These are phyloP conservation scores for Epinephelus awoara DNA, from an alignment of 2,797 vertebrate genomes.

Conservation along the genomic window DNA sequence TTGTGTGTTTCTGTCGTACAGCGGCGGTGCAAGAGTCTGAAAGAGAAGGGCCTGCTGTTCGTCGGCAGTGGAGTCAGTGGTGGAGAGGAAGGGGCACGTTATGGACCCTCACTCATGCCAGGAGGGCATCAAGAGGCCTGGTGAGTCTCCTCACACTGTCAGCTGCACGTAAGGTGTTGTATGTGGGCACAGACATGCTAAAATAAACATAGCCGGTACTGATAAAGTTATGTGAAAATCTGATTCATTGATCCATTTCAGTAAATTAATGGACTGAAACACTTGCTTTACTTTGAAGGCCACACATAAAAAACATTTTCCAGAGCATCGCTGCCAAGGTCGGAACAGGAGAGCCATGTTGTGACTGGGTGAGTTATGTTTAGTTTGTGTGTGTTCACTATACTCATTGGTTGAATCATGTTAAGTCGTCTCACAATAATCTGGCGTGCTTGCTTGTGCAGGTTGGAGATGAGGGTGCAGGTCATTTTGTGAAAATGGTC, in stretches of 20 bases:
- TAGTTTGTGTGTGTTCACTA: neutral
- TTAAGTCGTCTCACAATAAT: neutral
- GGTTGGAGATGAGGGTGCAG: slow-evolving; percentile 98
- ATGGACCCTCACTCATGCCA: slow-evolving; percentile 97
- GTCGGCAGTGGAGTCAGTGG: slow-evolving; percentile 98
- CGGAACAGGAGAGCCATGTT: slow-evolving; percentile 95
- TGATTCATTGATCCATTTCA: neutral
- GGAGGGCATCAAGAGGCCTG: slow-evolving; percentile 97
- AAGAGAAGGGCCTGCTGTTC: slow-evolving; percentile 92
- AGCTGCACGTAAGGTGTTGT: neutral
- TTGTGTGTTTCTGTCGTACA: slow-evolving; percentile 68
- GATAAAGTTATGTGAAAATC: neutral
- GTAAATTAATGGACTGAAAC: neutral
- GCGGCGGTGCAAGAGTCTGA: slow-evolving; percentile 93
- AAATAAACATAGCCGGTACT: neutral
- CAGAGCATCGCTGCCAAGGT: slow-evolving; percentile 98
- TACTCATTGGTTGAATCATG: neutral
- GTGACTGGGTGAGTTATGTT: slow-evolving; percentile 93
- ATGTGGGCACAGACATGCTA: neutral
- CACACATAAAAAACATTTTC: slow-evolving; percentile 96
- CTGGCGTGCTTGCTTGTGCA: slow-evolving; percentile 62
- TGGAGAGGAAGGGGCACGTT: slow-evolving; percentile 96
- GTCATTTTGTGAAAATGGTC: slow-evolving; percentile 99
- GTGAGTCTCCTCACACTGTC: slow-evolving; percentile 78
- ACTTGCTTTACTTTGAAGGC: slow-evolving; percentile 84